phyloP scores from a whole-genome alignment of 2,113 vertebrate species.

The Apodemus sylvaticus region DNA sequence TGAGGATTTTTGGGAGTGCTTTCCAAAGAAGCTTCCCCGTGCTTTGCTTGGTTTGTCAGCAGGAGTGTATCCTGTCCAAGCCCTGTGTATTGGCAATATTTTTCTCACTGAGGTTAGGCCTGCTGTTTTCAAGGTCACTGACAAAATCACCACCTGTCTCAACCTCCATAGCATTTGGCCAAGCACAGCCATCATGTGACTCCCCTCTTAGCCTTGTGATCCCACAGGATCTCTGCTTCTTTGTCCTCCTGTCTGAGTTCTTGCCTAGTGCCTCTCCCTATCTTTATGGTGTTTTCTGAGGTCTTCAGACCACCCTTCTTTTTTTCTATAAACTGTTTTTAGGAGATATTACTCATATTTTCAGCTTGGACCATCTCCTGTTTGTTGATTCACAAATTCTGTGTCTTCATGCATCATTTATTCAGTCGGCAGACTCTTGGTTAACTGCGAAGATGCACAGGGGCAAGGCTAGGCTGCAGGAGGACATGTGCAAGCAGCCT shows the following conservation, averaged over 20 bases:
- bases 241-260: background rate
- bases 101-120: background rate
- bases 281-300: background rate
- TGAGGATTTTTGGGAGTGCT: background rate
- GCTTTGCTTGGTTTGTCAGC: background rate
- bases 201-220: background rate
- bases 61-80: background rate
- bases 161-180: background rate
- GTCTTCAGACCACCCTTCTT: background rate
- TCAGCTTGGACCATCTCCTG: background rate
- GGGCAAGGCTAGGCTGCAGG: background rate
- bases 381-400: background rate
- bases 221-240: rapidly evolving
- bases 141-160: background rate
- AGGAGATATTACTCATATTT: background rate
- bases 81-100: background rate
- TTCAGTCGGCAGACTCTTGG: background rate
- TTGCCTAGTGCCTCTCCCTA: background rate
- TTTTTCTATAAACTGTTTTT: background rate
- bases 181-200: rapidly evolving
- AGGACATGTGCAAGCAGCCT: background rate
- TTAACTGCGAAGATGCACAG: background rate
- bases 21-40: background rate
- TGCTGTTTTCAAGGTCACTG: background rate
- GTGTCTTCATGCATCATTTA: background rate